Base-by-base conservation (phyloP, 2,888 invertebrate genomes). In the Cryptops parisi region DNA sequence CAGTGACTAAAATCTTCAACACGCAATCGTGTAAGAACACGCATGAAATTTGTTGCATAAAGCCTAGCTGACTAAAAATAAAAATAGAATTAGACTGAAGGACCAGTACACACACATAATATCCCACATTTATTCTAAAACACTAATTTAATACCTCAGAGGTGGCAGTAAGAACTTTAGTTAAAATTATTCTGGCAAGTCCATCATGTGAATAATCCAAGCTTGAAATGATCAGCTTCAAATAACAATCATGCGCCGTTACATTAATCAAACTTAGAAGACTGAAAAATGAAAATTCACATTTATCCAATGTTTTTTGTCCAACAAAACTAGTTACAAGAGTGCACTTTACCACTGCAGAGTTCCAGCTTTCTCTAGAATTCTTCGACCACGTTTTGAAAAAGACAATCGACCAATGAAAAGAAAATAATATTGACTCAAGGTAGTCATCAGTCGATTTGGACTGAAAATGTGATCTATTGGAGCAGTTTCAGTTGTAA, bases 341-440 rank as follows among this genome's bases (percentile, higher is more conserved):
- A 27, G 38, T 40, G 15, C 24, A 55, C 69, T 72, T 74, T 70
- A 85, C 84, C 80, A 78, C 64, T 82, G 79, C 68, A 82, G 84
- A 58, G 87, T 76, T 48, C 78, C 78, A 45, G 82, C 78, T 62
- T 78, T 79, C 58, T 84, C 82, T 47, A 94, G 76, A 51, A 84
- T 75, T 59, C 64, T 62, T 47, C 67, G 64, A 1, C 75, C 74
- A 50, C 64, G 64, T 12, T 58, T 57, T 22, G 66, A 64, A 26
- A 66, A 63, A 25, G 71, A 69, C 23, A 94, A 76, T 60, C 88
- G 82, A 0, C 94, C 94, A 57, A 94, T 79, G 66, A 91, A 86
- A 44, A 96, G 76, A 70, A 96, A 96, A 74, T 94, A 96, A 74
- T 85, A 84, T 68, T 91, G 91, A 67, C 89, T 87, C 73, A 89